phyloP scores from a whole-genome alignment of 2,113 vertebrate genomes.

The Cepphus grylle region DNA sequence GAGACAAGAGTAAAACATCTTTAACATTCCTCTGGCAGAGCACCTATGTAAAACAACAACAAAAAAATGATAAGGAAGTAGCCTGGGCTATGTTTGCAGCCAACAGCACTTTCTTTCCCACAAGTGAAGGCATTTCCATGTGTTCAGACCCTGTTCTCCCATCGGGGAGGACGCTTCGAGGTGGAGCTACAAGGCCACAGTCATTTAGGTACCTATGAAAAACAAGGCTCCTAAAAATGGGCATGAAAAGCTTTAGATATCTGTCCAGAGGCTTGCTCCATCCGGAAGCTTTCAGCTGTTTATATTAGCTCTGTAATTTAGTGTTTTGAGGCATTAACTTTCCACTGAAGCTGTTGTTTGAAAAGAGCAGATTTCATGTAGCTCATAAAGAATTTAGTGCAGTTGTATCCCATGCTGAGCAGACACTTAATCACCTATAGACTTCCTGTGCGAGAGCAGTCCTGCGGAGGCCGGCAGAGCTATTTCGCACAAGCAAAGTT shows the following conservation, averaged over 20 bases:
- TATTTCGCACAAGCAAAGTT: background rate
- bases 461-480: background rate
- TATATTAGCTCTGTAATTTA: conserved; percentile 53
- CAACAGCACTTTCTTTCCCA: background rate
- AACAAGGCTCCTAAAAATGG: background rate
- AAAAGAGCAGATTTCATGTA: conserved; percentile 47
- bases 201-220: background rate
- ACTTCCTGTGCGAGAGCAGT: conserved; percentile 35
- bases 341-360: conserved; percentile 10
- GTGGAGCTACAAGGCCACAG: background rate
- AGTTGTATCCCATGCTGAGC: conserved; percentile 51
- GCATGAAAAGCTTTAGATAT: background rate
- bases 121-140: conserved; percentile 3
- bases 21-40: background rate
- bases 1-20: background rate
- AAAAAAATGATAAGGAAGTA: background rate
- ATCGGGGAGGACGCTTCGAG: background rate
- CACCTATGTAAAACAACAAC: background rate
- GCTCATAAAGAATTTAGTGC: conserved; percentile 53
- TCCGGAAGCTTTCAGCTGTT: conserved; percentile 41
- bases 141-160: background rate
- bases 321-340: conserved; percentile 42
- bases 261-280: background rate
- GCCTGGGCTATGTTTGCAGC: background rate
- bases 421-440: conserved; percentile 55